Base-by-base conservation (phyloP, 2,113 vertebrate species). In the Myiagra hebetior region DNA sequence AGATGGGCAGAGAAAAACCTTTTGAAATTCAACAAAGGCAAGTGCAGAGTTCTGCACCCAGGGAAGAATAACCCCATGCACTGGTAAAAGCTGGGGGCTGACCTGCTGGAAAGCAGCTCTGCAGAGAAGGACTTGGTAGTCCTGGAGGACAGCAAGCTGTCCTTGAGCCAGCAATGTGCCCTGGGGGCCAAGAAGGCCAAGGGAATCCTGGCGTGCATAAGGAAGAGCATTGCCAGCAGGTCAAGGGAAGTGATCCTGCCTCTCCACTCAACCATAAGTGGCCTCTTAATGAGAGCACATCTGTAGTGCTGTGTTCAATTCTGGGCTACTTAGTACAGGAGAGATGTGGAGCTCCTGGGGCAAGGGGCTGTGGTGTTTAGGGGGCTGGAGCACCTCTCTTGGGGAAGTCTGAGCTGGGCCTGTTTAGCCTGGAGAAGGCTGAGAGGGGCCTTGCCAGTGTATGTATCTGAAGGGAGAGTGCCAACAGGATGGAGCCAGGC, bases 51-150 rank as follows among this genome's bases (percentile, higher is more conserved):
- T 57, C 12, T 30, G 28, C 8, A 46, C 15, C 39, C 11, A 16
- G 55, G 17, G 16, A 67, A 8, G 8, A 39, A 21, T 30, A 60
- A 50, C 18, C 22, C 18, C 6, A 0, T 9, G 26, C 2, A n/a
- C 15, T 33, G 12, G 10, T 50, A 16, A 26, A 64, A 65, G 10
- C 37, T 68, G 21, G 9, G 21, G 21, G 6, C 21, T 21, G 13
- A 52, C 53, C 33, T 52, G 21, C 10, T 82, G 53, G n/a, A 53
- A 46, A 74, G 37, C 19, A 59, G 33, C 2, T 52, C 44, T 89
- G 52, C 1, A 0, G 37, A 20, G 22, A 33, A 31, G 60, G 39
- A 30, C 16, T 30, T 35, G 49, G 13, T 1, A 1, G 13, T 74
- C 11, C 28, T 60, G 46, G 39, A 7, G 23, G 39, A 46, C 7